A percentile compares a stretch with the other conserved stretches of the same genome.
Evolutionary conservation across 2,888 invertebrate species (phyloP).

Genomic region (Adelphocoris suturalis): DNA sequence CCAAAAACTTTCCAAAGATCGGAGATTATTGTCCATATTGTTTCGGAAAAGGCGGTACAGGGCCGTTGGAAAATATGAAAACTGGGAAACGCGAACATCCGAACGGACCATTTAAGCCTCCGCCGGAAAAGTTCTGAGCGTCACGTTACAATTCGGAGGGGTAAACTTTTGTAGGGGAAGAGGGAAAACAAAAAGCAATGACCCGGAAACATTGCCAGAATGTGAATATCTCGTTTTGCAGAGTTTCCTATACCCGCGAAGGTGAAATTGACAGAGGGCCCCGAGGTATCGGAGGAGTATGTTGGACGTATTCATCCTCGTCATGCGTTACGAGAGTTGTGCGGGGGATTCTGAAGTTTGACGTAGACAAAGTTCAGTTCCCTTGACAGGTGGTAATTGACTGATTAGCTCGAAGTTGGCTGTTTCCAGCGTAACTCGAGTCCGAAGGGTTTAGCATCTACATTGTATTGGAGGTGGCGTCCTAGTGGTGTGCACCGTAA

Average conservation of each 20-base stretch:
- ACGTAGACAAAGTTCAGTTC: neutral
- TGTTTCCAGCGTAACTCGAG: neutral
- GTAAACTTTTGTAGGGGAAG: neutral
- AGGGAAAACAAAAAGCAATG: slow-evolving; percentile 25
- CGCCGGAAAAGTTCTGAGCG: slow-evolving; percentile 16
- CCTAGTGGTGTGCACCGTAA: no score
- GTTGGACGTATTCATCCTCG: slow-evolving; percentile 27
- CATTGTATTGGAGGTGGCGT: neutral
- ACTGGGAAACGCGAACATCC: neutral
- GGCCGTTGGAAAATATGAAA: slow-evolving; percentile 18
- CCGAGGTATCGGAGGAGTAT: neutral
- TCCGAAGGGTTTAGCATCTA: slow-evolving; percentile 25
- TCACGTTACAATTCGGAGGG: slow-evolving; percentile 25
- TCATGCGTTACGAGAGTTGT: slow-evolving; percentile 11
- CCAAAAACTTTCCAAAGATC: slow-evolving; percentile 20
- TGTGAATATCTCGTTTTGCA: slow-evolving; percentile 30
- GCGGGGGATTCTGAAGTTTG: neutral
- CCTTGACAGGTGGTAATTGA: slow-evolving; percentile 39
- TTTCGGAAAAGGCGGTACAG: neutral
- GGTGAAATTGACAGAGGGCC: slow-evolving; percentile 13
- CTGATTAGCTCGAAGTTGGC: slow-evolving; percentile 4
- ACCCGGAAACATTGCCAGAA: slow-evolving; percentile 22
- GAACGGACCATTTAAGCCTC: slow-evolving; percentile 39
- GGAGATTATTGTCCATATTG: neutral
- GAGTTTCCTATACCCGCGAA: neutral